Evolutionary conservation across 2,113 vertebrate genomes (phyloP), one percentile per base, ranked within the genome.

Genomic region (Trochalopteron elliotii): DNA sequence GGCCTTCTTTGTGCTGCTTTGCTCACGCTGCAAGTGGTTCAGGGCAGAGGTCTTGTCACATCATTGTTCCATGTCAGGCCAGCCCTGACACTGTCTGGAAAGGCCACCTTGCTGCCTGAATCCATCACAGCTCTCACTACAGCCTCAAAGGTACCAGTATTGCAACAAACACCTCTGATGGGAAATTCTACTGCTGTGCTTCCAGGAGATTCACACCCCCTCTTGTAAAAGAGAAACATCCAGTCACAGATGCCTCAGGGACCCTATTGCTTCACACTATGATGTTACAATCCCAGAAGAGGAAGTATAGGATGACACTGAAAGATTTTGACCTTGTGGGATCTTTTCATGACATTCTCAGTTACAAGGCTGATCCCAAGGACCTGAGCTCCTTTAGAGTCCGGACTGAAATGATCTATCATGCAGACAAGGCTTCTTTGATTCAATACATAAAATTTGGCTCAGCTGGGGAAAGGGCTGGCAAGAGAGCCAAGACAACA

Each of bases 111-210:
- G 56, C 71, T 83, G 61, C 37, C 40, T 53, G 42, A 70, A 83
- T 81, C 60, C 42, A 70, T n/a, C 68, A 70, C 68, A 64, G 64
- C 35, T 83, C 82, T 80, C 49, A 39, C 35, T 50, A 72, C 33
- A 35, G 63, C 79, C 70, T 88, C 67, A 83, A 69, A 93, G 74
- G 47, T 56, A 57, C 25, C 64, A 37, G 50, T 14, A 74, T 39
- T 74, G 80, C 83, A 70, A 44, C 59, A 74, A 80, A 81, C 83
- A 94, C 47, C 80, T 93, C 70, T 59, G 68, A 83, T 63, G 76
- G 85, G 92, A 93, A 95, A 94, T 93, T 92, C 76, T 80, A 89
- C 61, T 75, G 52, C 87, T 93, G 83, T 44, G 89, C 68, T 81
- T 90, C 68, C 83, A 84, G 57, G 85, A 94, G 69, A 81, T 63